Percentiles rank a stretch among this genome's conserved stretches.
These are phyloP conservation scores for Phoronis australis DNA, from an alignment of 2,888 invertebrate genomes.

Conservation along the genomic window DNA sequence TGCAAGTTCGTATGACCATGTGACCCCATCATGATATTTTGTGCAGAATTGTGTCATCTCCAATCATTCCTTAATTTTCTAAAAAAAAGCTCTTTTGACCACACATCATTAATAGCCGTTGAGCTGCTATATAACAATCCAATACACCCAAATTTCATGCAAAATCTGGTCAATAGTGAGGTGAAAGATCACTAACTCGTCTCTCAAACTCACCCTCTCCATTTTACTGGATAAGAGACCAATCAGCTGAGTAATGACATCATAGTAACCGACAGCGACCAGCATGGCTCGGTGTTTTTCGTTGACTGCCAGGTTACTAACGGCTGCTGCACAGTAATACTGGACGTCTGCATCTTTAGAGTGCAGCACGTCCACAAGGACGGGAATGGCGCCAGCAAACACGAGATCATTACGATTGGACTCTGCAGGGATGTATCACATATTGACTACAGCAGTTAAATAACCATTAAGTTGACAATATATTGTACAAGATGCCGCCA, in stretches of 20 bases:
- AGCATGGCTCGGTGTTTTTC: slow-evolving; percentile 38
- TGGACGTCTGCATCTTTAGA: slow-evolving; percentile 30
- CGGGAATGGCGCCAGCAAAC: slow-evolving; percentile 30
- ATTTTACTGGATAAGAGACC: slow-evolving; percentile 1
- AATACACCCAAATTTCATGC: too few relatives aligned
- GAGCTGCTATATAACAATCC: too few relatives aligned
- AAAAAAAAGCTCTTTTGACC: too few relatives aligned
- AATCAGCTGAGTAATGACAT: slow-evolving; percentile 27
- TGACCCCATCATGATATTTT: too few relatives aligned
- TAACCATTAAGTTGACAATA: too few relatives aligned
- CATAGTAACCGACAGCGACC: slow-evolving; percentile 39
- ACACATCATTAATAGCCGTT: too few relatives aligned
- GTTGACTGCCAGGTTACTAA: slow-evolving; percentile 41
- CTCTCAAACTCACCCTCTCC: slow-evolving; percentile 9
- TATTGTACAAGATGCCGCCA: too few relatives aligned
- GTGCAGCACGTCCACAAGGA: slow-evolving; percentile 30
- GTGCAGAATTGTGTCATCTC: too few relatives aligned
- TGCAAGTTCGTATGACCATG: too few relatives aligned
- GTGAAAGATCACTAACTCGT: too few relatives aligned
- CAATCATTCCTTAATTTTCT: too few relatives aligned
- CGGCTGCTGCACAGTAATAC: slow-evolving; percentile 38
- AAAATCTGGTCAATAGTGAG: too few relatives aligned
- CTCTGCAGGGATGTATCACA: slow-evolving; percentile 25
- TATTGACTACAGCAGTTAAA: background rate
- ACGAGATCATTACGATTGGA: slow-evolving; percentile 32